These are phyloP conservation scores for Rhadina sibilatrix DNA, from an alignment of 2,113 vertebrate species.

Conservation along the genomic window DNA sequence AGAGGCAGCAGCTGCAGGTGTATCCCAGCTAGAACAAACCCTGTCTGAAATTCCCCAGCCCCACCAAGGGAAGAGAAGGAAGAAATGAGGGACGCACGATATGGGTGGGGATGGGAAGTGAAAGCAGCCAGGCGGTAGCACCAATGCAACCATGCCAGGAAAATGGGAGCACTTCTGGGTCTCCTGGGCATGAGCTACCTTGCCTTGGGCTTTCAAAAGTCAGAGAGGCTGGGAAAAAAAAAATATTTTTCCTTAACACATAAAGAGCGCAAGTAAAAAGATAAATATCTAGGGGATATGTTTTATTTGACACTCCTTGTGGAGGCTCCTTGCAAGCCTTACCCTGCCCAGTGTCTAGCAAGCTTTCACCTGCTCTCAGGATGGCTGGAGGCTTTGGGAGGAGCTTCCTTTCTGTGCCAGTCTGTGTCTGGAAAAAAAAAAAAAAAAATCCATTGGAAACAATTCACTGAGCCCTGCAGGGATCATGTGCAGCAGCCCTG, in stretches of 20 bases:
- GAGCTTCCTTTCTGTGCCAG: background rate
- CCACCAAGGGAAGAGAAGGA: background rate
- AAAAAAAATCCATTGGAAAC: background rate
- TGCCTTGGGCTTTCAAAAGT: background rate
- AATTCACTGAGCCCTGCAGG: background rate
- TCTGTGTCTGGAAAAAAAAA: background rate
- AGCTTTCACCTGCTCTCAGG: background rate
- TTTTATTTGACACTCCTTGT: background rate
- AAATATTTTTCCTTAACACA: background rate
- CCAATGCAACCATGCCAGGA: too few species aligned
- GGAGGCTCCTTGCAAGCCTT: background rate
- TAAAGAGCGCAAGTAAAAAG: background rate
- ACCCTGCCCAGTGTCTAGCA: background rate
- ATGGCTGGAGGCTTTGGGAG: background rate
- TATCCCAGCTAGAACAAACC: background rate
- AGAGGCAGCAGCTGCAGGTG: background rate
- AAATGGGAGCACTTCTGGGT: background rate
- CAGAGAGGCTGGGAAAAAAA: background rate
- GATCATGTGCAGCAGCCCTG: background rate
- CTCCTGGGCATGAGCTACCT: background rate
- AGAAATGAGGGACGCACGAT: background rate
- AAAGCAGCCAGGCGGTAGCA: background rate
- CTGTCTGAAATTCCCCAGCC: background rate
- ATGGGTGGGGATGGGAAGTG: background rate
- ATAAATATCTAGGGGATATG: background rate